Conservation (phyloP, 2,113 vertebrate species). For the Mormyrus lacerda region DNA sequence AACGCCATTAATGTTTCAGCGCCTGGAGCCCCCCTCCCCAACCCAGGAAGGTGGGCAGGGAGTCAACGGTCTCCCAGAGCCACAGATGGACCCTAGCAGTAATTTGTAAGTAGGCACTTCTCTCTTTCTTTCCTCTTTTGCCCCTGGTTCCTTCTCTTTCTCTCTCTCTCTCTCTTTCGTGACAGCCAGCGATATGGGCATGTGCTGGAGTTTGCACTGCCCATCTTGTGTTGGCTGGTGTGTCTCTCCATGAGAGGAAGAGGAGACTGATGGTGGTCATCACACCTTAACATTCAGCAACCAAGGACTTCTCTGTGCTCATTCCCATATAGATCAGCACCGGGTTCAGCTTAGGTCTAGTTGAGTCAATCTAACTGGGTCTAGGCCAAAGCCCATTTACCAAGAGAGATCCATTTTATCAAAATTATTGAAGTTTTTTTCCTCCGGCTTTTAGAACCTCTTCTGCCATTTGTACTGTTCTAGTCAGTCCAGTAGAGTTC, state of each 20-base stretch:
- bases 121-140: background rate
- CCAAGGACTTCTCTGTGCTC: background rate
- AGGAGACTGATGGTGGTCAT: background rate
- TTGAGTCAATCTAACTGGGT: background rate
- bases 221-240: background rate
- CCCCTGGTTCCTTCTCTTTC: background rate
- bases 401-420: background rate
- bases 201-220: background rate
- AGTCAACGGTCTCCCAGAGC: slow-evolving; percentile 67
- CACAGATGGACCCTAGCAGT: slow-evolving; percentile 57
- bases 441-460: background rate
- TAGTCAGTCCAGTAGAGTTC: background rate
- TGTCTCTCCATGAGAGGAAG: background rate
- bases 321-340: background rate
- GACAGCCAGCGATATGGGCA: background rate
- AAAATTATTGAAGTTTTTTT: background rate
- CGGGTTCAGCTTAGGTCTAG: background rate
- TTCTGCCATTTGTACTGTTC: background rate
- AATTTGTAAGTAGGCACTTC: slow-evolving; percentile 67
- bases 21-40: slow-evolving; percentile 84
- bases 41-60: slow-evolving; percentile 72
- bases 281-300: background rate
- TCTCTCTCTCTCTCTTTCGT: slow-evolving; percentile 6
- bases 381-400: background rate
- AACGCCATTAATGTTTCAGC: slow-evolving; percentile 96